A percentile compares a stretch with the other conserved stretches of the same genome.
These are phyloP conservation scores for Stratiomys singularior DNA, from an alignment of 2,888 invertebrate species.

Conservation along the genomic window DNA sequence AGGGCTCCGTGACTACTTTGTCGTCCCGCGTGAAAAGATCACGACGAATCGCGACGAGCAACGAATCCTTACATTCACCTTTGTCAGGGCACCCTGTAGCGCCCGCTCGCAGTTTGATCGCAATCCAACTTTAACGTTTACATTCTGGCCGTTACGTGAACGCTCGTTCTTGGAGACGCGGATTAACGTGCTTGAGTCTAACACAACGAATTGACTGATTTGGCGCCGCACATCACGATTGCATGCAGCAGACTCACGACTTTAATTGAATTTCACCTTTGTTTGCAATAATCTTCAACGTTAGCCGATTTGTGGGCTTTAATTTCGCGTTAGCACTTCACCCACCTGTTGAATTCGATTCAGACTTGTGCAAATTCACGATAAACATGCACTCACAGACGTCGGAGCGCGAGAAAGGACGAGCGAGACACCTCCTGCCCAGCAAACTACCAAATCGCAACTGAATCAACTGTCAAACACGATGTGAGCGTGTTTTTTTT, in stretches of 20 bases:
- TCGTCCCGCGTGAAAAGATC: not conserved
- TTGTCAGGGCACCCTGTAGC: not conserved
- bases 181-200: not conserved
- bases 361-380: constrained; percentile 13
- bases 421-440: not conserved
- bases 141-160: constrained; percentile 18
- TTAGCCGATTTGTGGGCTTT: too few relatives aligned
- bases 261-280: too few relatives aligned
- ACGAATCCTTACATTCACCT: not conserved
- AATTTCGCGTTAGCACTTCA: not conserved
- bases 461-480: constrained; percentile 28
- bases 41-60: not conserved
- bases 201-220: not conserved
- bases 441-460: constrained; percentile 6
- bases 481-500: constrained; percentile 33
- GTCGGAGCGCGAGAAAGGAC: not conserved
- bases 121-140: not conserved
- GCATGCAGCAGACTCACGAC: too few relatives aligned
- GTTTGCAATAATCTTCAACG: too few relatives aligned
- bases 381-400: not conserved
- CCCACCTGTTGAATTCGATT: constrained; percentile 31
- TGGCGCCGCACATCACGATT: too few relatives aligned
- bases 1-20: not conserved
- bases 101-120: not conserved
- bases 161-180: not conserved